Percentiles rank a stretch among this genome's conserved stretches.
Conservation (phyloP, 2,888 invertebrate genomes). For the Standfussiana lucernea region DNA sequence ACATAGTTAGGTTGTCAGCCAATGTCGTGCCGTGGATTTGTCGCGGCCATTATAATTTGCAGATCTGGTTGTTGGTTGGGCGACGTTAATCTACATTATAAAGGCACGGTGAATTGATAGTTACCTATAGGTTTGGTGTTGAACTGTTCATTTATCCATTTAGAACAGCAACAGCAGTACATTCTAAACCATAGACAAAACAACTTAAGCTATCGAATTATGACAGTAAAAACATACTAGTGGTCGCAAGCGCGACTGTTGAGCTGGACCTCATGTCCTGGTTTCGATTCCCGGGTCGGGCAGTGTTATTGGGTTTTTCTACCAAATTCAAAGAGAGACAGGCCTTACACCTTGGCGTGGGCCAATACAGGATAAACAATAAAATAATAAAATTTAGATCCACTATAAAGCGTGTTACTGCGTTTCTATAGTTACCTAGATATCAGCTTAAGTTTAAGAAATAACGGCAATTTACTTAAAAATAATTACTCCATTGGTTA, state of each 20-base stretch:
- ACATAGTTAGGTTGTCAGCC: conserved; percentile 33
- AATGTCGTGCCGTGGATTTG: conserved; percentile 40
- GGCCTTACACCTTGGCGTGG: too few relatives aligned
- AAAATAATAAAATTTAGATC: neutral
- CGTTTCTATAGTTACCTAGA: neutral
- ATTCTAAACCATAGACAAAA: too few relatives aligned
- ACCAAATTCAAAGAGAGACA: neutral
- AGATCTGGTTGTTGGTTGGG: conserved; percentile 53
- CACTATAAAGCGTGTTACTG: neutral
- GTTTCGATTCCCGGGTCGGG: too few relatives aligned
- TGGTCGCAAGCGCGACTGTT: too few relatives aligned
- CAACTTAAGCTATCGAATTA: too few relatives aligned
- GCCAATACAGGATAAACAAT: neutral
- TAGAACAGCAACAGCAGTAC: neutral
- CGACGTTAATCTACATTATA: conserved; percentile 8
- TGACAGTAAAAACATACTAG: too few relatives aligned
- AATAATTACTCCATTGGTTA: neutral
- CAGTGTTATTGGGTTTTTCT: too few relatives aligned
- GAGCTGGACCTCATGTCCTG: too few relatives aligned
- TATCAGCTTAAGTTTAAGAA: neutral
- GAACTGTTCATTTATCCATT: neutral
- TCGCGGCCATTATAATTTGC: conserved; percentile 48
- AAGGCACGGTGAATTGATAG: conserved; percentile 6
- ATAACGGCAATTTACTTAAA: neutral
- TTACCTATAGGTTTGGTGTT: neutral